Evolutionary conservation across 2,797 vertebrate species (phyloP).

Genomic region (Heliangelus exortis): DNA sequence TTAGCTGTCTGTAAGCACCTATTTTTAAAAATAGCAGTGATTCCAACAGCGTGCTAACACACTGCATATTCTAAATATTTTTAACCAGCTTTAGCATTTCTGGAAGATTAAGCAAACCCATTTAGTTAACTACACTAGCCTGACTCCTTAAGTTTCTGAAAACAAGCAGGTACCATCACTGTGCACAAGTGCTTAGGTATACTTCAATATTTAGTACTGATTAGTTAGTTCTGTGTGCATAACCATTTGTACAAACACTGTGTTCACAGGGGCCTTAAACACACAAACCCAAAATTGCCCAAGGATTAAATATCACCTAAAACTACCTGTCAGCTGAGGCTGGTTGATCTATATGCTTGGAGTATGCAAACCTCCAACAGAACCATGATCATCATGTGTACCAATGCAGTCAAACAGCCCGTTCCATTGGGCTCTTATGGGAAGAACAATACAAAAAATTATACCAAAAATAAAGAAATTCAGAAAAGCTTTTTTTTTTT

Average conservation of each 20-base stretch:
- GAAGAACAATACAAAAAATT: neutral
- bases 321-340: neutral
- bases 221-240: neutral
- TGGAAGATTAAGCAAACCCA: neutral
- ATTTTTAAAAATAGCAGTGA: neutral
- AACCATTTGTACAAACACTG: neutral
- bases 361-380: neutral
- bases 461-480: neutral
- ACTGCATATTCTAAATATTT: neutral
- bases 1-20: neutral
- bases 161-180: neutral
- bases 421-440: neutral
- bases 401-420: neutral
- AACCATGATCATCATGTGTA: neutral
- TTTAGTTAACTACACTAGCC: neutral
- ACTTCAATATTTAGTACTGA: neutral
- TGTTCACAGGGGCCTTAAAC: neutral
- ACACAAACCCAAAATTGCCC: conserved; percentile 2
- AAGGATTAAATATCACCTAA: neutral
- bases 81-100: neutral
- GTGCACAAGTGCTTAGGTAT: neutral
- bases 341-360: neutral
- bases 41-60: neutral
- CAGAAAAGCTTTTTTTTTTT: neutral
- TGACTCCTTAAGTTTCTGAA: neutral